Percentiles rank a stretch among this genome's conserved stretches.
These are phyloP conservation scores for Actinernus sp. DNA, from an alignment of 92 coral and sea anemone genomes.

Conservation along the genomic window DNA sequence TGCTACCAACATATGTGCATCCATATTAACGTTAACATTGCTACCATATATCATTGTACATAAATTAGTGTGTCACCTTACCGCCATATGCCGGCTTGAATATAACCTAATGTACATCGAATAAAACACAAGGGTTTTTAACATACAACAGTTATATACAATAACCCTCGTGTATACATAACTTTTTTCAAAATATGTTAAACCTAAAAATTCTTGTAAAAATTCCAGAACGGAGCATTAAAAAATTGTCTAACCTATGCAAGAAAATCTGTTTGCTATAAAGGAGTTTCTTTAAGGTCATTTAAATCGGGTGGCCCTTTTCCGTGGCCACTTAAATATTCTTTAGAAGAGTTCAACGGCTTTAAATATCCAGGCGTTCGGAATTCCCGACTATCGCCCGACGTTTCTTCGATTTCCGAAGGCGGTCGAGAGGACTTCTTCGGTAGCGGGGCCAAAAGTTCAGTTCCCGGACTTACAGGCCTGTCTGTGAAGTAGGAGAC, in stretches of 20 bases:
- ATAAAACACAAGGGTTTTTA: not conserved
- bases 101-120: no score
- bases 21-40: no score
- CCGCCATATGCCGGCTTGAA: no score
- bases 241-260: not conserved
- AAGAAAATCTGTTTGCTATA: slow-evolving; percentile 20
- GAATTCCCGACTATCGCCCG: slow-evolving; percentile 65
- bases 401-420: slow-evolving; percentile 65
- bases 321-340: slow-evolving; percentile 28
- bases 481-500: slow-evolving; percentile 61
- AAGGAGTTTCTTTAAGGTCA: slow-evolving; percentile 81
- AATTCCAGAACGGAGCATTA: not conserved
- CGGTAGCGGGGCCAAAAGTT: slow-evolving; percentile 71
- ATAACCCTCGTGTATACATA: no score
- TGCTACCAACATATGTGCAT: no score
- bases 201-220: not conserved
- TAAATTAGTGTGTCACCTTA: no score
- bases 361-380: slow-evolving; percentile 55
- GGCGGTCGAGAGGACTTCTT: slow-evolving; percentile 87
- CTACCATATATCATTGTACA: no score
- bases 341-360: slow-evolving; percentile 72
- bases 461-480: slow-evolving; percentile 79
- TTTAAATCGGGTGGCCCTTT: slow-evolving; percentile 73
- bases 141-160: not conserved
- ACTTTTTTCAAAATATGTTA: no score